Evolutionary conservation across 2,797 vertebrate genomes (phyloP).

Genomic region (Ceryle rudis): DNA sequence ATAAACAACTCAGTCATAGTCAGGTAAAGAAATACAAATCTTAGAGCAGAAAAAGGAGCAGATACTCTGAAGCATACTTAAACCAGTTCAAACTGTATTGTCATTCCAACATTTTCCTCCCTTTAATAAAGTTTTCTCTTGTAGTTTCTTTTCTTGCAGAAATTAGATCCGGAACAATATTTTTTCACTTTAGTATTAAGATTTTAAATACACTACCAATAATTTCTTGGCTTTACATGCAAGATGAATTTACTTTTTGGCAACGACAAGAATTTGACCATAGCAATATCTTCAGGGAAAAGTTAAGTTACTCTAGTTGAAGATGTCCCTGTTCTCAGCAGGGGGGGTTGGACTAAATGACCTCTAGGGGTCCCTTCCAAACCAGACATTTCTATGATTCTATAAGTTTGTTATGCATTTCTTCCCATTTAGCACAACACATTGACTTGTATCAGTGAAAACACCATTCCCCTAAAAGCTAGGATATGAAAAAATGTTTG

Average conservation of each 20-base stretch:
- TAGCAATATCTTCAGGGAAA: neutral
- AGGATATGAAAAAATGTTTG: neutral
- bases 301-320: neutral
- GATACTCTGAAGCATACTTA: rapidly evolving
- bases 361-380: too few relatives aligned
- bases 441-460: neutral
- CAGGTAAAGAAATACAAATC: neutral
- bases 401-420: neutral
- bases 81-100: neutral
- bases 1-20: neutral
- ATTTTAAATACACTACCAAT: neutral
- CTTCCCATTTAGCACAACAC: neutral
- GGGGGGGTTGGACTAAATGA: too few relatives aligned
- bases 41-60: neutral
- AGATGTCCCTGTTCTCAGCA: too few relatives aligned
- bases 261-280: neutral
- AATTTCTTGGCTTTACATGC: neutral
- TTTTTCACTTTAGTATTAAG: neutral
- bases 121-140: neutral
- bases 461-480: rapidly evolving
- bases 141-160: neutral
- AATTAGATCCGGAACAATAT: neutral
- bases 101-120: neutral
- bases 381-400: too few relatives aligned
- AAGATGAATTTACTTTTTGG: neutral